These are phyloP conservation scores for Petrolisthes cinctipes DNA, from an alignment of 2,888 invertebrate species.

Conservation along the genomic window DNA sequence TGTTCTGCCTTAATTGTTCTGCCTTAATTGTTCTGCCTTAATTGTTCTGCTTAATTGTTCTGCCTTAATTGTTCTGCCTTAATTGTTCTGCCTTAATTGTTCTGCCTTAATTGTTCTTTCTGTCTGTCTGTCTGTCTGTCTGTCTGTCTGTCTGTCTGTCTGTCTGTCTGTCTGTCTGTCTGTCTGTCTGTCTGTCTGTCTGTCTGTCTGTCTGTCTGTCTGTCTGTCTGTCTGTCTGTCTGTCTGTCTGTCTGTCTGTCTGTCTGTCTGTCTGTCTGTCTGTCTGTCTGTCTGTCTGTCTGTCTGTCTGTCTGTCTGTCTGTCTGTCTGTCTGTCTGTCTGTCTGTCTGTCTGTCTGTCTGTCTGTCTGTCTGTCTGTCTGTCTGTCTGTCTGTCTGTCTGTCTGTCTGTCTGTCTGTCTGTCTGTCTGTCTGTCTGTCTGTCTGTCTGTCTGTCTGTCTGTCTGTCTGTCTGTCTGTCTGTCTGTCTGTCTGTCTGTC, in stretches of 20 bases:
- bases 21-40: too few species aligned
- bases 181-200: slow-evolving; percentile 1
- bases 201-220: slow-evolving; percentile 1
- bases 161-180: slow-evolving; percentile 1
- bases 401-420: slow-evolving; percentile 1
- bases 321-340: slow-evolving; percentile 1
- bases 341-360: slow-evolving; percentile 1
- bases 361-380: slow-evolving; percentile 1
- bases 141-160: slow-evolving; percentile 1
- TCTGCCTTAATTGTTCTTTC: too few species aligned
- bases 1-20: too few species aligned
- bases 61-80: too few species aligned
- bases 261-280: slow-evolving; percentile 1
- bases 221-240: slow-evolving; percentile 1
- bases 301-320: slow-evolving; percentile 1
- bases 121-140: slow-evolving; percentile 1
- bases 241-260: slow-evolving; percentile 1
- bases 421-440: slow-evolving; percentile 1
- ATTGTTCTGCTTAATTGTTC: too few species aligned
- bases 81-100: too few species aligned
- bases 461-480: slow-evolving; percentile 1
- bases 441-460: slow-evolving; percentile 1
- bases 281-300: slow-evolving; percentile 1
- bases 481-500: slow-evolving; percentile 1
- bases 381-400: background rate